Evolutionary conservation across 2,888 invertebrate genomes (phyloP).

Genomic region (Pedicia rivosa): DNA sequence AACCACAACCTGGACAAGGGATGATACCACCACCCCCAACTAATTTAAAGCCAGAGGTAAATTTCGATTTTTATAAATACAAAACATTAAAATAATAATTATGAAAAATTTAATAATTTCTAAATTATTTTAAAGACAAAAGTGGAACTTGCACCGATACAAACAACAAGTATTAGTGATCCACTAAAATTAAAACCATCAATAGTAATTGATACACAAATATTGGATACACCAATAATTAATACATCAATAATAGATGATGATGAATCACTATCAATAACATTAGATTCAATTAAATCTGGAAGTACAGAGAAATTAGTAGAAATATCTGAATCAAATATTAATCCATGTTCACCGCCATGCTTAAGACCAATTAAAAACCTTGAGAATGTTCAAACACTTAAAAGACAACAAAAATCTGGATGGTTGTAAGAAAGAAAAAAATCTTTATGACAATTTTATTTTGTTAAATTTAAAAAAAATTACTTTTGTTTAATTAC

Average conservation of each 20-base stretch:
- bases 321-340: slow-evolving; percentile 16
- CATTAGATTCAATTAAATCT: slow-evolving; percentile 8
- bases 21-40: slow-evolving; percentile 27
- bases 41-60: not conserved
- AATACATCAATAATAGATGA: not conserved
- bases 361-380: slow-evolving; percentile 31
- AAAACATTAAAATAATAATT: not conserved
- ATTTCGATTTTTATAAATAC: not conserved
- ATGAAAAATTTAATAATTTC: too few relatives aligned
- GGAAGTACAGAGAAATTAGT: slow-evolving; percentile 38
- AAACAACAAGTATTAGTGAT: not conserved
- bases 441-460: not conserved
- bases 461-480: not conserved
- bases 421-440: slow-evolving; percentile 40
- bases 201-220: slow-evolving; percentile 2
- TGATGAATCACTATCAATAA: slow-evolving; percentile 1
- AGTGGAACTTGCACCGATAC: not conserved
- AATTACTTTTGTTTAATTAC: too few relatives aligned
- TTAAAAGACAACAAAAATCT: slow-evolving; percentile 39
- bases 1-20: slow-evolving; percentile 32
- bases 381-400: slow-evolving; percentile 37
- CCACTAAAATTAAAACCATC: not conserved
- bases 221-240: not conserved
- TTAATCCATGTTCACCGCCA: slow-evolving; percentile 23
- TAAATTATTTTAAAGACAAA: too few relatives aligned